Conservation (phyloP, 2,888 invertebrate species). For the Pycnomerus fuliginosus region DNA sequence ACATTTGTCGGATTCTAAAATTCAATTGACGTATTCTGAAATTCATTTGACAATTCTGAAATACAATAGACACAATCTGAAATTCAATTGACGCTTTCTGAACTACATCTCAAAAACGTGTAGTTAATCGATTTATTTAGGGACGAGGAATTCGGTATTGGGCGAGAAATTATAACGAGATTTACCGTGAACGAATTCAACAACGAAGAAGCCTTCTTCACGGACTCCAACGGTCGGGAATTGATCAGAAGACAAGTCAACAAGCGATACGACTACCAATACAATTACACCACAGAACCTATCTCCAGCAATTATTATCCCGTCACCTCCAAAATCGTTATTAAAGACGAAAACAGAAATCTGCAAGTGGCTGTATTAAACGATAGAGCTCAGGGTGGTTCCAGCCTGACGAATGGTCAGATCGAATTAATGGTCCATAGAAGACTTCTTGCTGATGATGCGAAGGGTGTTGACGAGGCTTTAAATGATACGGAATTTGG, state of each 20-base stretch:
- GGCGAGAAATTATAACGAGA: conserved; percentile 70
- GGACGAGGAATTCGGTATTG: no score
- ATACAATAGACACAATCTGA: no score
- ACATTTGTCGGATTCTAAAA: no score
- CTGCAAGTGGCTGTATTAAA: conserved; percentile 57
- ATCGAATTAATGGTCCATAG: conserved; percentile 63
- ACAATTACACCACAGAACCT: conserved; percentile 51
- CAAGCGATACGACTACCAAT: conserved; percentile 57
- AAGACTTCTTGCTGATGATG: conserved; percentile 79
- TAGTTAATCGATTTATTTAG: no score
- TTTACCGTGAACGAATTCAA: conserved; percentile 57
- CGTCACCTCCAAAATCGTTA: conserved; percentile 64
- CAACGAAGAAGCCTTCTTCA: conserved; percentile 72
- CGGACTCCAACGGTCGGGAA: conserved; percentile 91
- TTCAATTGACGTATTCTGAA: no score
- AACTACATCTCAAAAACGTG: no score
- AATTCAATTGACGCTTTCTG: no score
- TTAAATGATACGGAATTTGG: conserved; percentile 77
- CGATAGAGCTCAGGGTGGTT: conserved; percentile 63
- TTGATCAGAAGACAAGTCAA: conserved; percentile 69
- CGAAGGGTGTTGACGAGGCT: conserved; percentile 87
- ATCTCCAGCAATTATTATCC: conserved; percentile 73
- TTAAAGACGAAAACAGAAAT: conserved; percentile 53
- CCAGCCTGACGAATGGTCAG: conserved; percentile 55
- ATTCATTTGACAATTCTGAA: no score